Evolutionary conservation across 2,113 vertebrate species (phyloP).

Genomic region (Sander vitreus): DNA sequence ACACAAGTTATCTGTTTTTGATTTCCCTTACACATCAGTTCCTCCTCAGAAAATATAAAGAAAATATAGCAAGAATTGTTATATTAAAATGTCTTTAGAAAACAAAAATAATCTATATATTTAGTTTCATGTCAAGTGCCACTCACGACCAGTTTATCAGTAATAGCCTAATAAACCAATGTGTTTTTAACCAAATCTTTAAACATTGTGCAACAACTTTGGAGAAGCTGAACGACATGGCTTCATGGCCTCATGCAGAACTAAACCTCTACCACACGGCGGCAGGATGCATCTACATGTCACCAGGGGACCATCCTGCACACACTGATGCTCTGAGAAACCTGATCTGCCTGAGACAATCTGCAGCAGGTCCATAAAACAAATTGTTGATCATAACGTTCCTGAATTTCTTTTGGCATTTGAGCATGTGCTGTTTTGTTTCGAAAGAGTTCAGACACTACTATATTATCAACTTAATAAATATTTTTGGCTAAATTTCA

Average conservation of each 20-base stretch:
- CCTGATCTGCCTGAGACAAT: too few species aligned
- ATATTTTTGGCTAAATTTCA: background rate
- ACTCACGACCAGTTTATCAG: background rate
- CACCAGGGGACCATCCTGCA: background rate
- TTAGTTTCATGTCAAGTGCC: background rate
- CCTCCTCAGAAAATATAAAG: background rate
- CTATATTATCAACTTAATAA: background rate
- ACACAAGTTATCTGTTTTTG: background rate
- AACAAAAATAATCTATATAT: background rate
- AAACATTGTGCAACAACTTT: background rate
- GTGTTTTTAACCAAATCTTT: background rate
- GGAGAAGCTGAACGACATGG: background rate
- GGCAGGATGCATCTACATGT: constrained; percentile 37
- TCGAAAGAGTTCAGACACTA: background rate
- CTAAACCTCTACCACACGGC: constrained; percentile 43
- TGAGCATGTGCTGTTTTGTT: background rate
- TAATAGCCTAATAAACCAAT: background rate
- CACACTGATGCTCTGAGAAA: background rate
- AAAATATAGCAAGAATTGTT: background rate
- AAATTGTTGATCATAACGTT: background rate
- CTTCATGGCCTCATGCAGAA: background rate
- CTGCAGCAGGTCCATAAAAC: background rate
- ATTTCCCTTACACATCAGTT: background rate
- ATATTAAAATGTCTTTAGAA: background rate
- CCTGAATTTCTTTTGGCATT: background rate